Conservation (phyloP, 1,140 invertebrate species). For the Platyscapa corneri region DNA sequence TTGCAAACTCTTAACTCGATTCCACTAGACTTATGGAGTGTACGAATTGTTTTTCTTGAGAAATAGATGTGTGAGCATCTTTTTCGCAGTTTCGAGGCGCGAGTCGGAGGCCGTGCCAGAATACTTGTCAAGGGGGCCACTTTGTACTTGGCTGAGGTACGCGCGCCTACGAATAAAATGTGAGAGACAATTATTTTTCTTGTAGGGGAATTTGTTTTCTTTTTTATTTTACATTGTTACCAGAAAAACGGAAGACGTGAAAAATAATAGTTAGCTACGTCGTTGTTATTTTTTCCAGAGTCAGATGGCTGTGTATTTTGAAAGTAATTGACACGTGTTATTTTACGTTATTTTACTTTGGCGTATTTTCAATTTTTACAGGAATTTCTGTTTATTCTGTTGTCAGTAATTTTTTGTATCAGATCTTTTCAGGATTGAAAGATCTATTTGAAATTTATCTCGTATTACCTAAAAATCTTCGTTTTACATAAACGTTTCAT, state of each 20-base stretch:
- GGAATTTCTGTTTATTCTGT: no score
- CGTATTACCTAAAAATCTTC: no score
- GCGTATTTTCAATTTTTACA: no score
- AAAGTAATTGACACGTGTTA: no score
- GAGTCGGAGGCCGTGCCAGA: constrained; percentile 50
- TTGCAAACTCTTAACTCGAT: constrained; percentile 33
- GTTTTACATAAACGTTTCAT: no score
- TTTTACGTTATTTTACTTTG: no score
- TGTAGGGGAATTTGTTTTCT: neutral
- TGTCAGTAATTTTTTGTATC: no score
- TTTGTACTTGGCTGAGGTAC: constrained; percentile 17
- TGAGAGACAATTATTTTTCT: neutral
- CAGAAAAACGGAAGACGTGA: neutral
- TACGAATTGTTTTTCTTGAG: neutral
- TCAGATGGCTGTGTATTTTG: no score
- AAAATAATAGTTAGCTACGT: neutral
- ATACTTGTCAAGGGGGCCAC: constrained; percentile 35
- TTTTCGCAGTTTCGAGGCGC: neutral
- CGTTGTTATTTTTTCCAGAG: no score
- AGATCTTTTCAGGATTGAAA: no score
- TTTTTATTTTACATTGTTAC: neutral
- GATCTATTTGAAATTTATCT: no score
- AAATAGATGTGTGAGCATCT: neutral
- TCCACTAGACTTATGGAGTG: neutral
- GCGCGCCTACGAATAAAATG: neutral